Evolutionary conservation across 2,888 invertebrate species (phyloP), one percentile per base, ranked within the genome.

Genomic region (Syritta pipiens): DNA sequence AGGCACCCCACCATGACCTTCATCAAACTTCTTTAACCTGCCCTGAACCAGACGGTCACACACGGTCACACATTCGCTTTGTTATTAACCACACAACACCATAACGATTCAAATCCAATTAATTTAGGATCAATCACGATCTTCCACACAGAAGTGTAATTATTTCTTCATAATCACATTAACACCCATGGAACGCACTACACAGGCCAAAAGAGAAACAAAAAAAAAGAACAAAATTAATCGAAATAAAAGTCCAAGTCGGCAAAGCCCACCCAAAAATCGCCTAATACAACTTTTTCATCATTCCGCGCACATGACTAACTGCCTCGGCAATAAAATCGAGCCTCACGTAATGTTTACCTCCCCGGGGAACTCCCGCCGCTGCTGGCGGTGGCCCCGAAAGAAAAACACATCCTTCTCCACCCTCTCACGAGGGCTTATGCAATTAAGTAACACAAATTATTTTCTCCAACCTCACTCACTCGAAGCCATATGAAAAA

Each of bases 51-150:
- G n/a, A n/a, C n/a, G n/a, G n/a, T n/a, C n/a, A n/a, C n/a, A n/a
- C n/a, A n/a, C n/a, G n/a, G n/a, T n/a, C n/a, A n/a, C n/a, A n/a
- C n/a, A n/a, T n/a, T n/a, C n/a, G n/a, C n/a, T n/a, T n/a, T n/a
- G n/a, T n/a, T n/a, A n/a, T n/a, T n/a, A n/a, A n/a, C 17, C 14
- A 17, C 14, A 37, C 4, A 3, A 17, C 19, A 9, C 9, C 17
- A 3, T 1, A 4, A 10, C 12, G 32, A 63, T 51, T 53, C 57
- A 63, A 20, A 67, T 67, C 60, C 55, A 79, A 79, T 79, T 79
- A 79, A 74, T 74, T 79, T 74, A 74, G 74, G 67, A 67, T 48
- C 67, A 79, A 74, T 79, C 67, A 60, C 37, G 46, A 48, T 60
- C 59, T 32, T 32, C 55, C 26, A 24, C 42, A 32, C 46, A 35